phyloP scores from a whole-genome alignment of 2,113 vertebrate genomes.

The Thermophis baileyi region DNA sequence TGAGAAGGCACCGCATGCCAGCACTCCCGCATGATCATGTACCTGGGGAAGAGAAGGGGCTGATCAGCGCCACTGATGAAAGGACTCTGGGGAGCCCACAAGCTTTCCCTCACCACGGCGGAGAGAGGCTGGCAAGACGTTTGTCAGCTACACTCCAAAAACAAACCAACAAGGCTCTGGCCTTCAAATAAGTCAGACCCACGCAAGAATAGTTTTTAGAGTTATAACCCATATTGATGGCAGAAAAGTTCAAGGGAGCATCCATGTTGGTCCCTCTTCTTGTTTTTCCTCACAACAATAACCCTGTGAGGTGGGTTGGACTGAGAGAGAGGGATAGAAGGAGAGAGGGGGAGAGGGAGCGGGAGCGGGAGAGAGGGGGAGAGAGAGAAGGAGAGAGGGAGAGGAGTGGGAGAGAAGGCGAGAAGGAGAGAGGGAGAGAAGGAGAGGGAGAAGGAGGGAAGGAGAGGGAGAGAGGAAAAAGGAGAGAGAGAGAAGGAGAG shows the following conservation, averaged over 20 bases:
- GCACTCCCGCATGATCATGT: constrained; percentile 98
- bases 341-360: too few species aligned
- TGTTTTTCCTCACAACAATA: not conserved
- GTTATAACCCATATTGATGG: not conserved
- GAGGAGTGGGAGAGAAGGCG: too few species aligned
- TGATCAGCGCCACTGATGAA: too few species aligned
- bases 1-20: constrained; percentile 94
- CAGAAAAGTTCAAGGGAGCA: not conserved
- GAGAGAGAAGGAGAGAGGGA: rapidly evolving
- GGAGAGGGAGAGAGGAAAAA: not conserved
- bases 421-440: not conserved
- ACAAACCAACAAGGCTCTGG: not conserved
- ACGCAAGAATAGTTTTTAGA: not conserved
- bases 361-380: rapidly evolving
- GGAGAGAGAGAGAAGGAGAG: too few species aligned
- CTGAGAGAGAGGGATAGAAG: not conserved
- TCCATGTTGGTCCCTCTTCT: not conserved
- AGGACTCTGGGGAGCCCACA: not conserved
- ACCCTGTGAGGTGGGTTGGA: not conserved
- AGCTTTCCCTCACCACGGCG: too few species aligned
- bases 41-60: constrained; percentile 67
- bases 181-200: not conserved
- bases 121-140: not conserved
- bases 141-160: not conserved
- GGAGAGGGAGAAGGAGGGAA: not conserved